phyloP scores from a whole-genome alignment of 2,113 vertebrate genomes.

The Rhynchopsitta pachyrhyncha region DNA sequence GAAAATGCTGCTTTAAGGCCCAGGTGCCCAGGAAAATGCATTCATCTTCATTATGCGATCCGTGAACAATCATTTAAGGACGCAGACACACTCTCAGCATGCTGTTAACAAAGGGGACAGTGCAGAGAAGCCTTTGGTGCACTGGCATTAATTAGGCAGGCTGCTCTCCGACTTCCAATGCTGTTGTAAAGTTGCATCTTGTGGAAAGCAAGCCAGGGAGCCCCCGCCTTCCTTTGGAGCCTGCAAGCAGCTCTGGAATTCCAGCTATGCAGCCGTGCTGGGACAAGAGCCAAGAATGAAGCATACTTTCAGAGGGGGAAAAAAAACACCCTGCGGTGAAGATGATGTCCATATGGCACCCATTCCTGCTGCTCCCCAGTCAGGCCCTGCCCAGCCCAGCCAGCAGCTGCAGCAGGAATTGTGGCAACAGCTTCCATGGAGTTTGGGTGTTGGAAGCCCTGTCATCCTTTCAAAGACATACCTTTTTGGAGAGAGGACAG shows the following conservation, averaged over 20 bases:
- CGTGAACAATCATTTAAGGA: not conserved
- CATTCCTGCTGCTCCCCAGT: not conserved
- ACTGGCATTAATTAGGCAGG: slow-evolving; percentile 33
- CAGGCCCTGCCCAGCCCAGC: not conserved
- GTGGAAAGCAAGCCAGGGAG: not conserved
- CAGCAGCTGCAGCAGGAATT: slow-evolving; percentile 14
- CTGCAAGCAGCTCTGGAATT: slow-evolving; percentile 67
- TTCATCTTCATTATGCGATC: slow-evolving; percentile 11
- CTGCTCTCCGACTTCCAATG: not conserved
- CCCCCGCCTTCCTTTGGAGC: not conserved
- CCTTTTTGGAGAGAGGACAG: not conserved
- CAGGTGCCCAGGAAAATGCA: not conserved
- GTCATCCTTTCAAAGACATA: not conserved
- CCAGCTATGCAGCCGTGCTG: slow-evolving; percentile 67
- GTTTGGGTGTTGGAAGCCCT: not conserved
- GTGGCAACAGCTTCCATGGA: not conserved
- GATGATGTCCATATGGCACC: slow-evolving; percentile 67
- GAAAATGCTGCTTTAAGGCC: not conserved
- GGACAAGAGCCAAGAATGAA: slow-evolving; percentile 67
- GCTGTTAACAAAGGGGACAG: slow-evolving; percentile 27
- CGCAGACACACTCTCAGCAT: not conserved
- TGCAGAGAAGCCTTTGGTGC: not conserved
- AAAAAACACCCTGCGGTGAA: slow-evolving; percentile 63
- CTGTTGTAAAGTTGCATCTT: not conserved
- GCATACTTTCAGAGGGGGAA: slow-evolving; percentile 8